Evolutionary conservation across 2,888 invertebrate species (phyloP), one percentile per base, ranked within the genome.

Genomic region (Hemaris fuciformis): DNA sequence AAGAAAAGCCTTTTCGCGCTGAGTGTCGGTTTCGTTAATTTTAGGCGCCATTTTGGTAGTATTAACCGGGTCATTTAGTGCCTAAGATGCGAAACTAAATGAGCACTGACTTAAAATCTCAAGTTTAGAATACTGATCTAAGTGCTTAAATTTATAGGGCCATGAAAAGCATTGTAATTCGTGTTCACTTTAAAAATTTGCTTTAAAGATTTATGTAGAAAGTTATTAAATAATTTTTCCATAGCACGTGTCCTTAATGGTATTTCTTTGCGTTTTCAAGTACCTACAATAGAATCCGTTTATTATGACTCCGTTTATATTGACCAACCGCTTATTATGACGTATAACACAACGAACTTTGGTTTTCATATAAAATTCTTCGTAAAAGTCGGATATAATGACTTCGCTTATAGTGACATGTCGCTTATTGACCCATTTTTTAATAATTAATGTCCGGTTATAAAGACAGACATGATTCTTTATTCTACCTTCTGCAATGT

Each of bases 11-110:
- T 15, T 53, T 53, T 46, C 3, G 18, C 15, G 18, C 27, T 31
- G 18, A 53, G 25, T 15, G 53, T 53, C 31, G 6, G 18, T 53
- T 53, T 18, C 18, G 53, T 53, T 53, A 53, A 53, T 27, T 53
- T 31, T 27, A 53, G 27, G 27, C 31, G 18, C 27, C 27, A 53
- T 31, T 53, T 53, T 31, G 18, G 27, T 25, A n/a, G 8, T 3
- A 53, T 31, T 53, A 53, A 31, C 18, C 53, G 53, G 53, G 53
- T 31, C 27, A 27, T 18, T 53, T 53, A 27, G 31, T 53, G 15
- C 23, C 42, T 43, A 42, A 59, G 42, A 43, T 31, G 53, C 53
- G 53, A 53, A 18, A 53, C 53, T 7, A 53, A 31, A 31, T 53
- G 53, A 31, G 10, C 27, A n/a, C 27, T 27, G 31, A 13, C 3